Evolutionary conservation across 2,888 invertebrate species (phyloP), one percentile per base, ranked within the genome.

Genomic region (Embidobia sp.): DNA sequence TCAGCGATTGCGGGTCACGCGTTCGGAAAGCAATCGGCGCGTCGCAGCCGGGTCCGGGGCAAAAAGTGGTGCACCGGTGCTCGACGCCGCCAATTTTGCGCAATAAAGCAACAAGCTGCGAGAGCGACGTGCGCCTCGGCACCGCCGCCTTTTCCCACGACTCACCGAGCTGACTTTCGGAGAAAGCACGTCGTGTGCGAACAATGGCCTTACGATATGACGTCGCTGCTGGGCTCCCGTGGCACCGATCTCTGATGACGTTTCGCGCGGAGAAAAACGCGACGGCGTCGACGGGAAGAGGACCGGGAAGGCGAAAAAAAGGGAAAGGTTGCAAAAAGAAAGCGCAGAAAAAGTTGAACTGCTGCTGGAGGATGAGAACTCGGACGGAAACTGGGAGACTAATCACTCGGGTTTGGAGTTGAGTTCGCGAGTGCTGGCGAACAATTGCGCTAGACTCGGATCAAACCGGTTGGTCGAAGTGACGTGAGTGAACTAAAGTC

Each of bases 401-500:
- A 73, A 81, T 79, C 79, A 80, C 82, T 33, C 27, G 35, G 26
- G 44, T 44, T 29, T 26, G 26, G 33, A 42, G 51, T 49, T 59
- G 44, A 69, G 33, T 51, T 16, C 48, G 37, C 79, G 78, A 84
- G 86, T 46, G 33, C 29, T 44, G 77, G 67, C 63, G 49, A 72
- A 78, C 75, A 72, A 76, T 66, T 70, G 75, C 66, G 75, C 78
- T 67, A 46, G 75, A 72, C 70, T 72, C 72, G 66, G 48, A 64
- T 78, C 59, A 76, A 87, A 89, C 89, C 89, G 89, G 86, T 88
- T 88, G 88, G 85, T 88, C 87, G 84, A 83, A 88, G 88, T 87
- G 88, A 88, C 89, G 88, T 87, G 87, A 89, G 88, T 85, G 86
- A 89, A 89, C 89, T 89, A 85, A 89, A 86, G 84, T 85, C 85